Evolutionary conservation across 1,140 invertebrate species (phyloP), one percentile per base, ranked within the genome.

Genomic region (Cydia pomonella): DNA sequence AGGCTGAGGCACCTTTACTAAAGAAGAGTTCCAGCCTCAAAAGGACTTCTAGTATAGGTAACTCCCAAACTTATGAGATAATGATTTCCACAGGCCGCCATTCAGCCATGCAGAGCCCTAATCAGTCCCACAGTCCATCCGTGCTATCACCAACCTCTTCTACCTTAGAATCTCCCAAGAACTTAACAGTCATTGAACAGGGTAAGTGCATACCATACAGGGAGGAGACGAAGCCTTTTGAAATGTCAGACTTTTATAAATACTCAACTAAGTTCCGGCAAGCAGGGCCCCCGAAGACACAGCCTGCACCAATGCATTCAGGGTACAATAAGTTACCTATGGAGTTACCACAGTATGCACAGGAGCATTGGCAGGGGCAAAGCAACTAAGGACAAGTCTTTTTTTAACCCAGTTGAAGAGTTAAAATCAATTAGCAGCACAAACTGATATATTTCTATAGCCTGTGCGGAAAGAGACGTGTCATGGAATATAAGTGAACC

Each of bases 231-330:
- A 99, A 99, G 89, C 98, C 98, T 13, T 99, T 98, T 92, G 98
- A 99, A 94, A 98, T 98, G 96, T 96, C 97, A 0, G 98, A 99
- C 89, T 99, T 98, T 93, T 99, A 99, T 92, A 99, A 99, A 92
- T 99, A 99, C 87, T 98, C 98, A 69, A 98, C 97, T 29, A 98
- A 98, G 85, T 98, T 96, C 89, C 94, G 97, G 23, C 96, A 97
- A 94, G 86, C 82, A n/a, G 87, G 81, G 82, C 79, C 76, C 73
- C 87, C 84, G 73, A 91, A 91, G 69, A 75, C 76, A 69, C 72
- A 79, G 72, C 78, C 85, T 62, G 81, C 82, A 71, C 80, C 86
- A 74, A 85, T 85, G 16, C 84, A 82, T 77, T 78, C 79, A 27
- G 77, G 83, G 18, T 91, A 87, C 75, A 89, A 90, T 78, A 90